phyloP scores from a whole-genome alignment of 2,888 invertebrate species.

The Chorisops tibialis region DNA sequence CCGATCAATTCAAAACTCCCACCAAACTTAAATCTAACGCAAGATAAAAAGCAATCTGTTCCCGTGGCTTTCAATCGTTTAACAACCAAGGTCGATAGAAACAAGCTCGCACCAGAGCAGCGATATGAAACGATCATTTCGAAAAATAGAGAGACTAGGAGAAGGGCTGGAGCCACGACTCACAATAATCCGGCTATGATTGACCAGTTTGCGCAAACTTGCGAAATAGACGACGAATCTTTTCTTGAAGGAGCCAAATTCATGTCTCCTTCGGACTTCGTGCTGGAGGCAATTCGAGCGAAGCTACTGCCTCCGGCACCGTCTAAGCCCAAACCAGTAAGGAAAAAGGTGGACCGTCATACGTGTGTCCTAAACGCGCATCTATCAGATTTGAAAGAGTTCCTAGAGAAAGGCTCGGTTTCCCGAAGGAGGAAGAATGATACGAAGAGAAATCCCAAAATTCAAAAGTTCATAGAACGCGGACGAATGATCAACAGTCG shows the following conservation, averaged over 20 bases:
- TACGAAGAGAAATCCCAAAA: not conserved
- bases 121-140: not conserved
- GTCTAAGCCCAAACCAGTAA: not conserved
- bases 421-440: conserved; percentile 13
- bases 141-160: not conserved
- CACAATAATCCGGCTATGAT: not conserved
- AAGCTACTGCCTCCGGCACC: not conserved
- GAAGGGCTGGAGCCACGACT: not conserved
- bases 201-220: conserved; percentile 12
- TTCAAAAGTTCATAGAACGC: conserved; percentile 1
- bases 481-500: not conserved
- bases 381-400: conserved; percentile 28
- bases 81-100: not conserved
- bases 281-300: conserved; percentile 9
- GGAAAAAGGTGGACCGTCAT: conserved; percentile 14
- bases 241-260: conserved; percentile 24
- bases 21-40: not conserved
- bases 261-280: conserved; percentile 12
- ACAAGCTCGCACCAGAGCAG: not conserved
- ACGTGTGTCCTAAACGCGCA: not conserved
- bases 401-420: conserved; percentile 17
- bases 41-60: not conserved
- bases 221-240: conserved; percentile 2
- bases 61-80: not conserved
- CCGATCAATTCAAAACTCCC: not conserved